Evolutionary conservation across 2,797 vertebrate species (phyloP).

Genomic region (Lithobates sylvaticus): DNA sequence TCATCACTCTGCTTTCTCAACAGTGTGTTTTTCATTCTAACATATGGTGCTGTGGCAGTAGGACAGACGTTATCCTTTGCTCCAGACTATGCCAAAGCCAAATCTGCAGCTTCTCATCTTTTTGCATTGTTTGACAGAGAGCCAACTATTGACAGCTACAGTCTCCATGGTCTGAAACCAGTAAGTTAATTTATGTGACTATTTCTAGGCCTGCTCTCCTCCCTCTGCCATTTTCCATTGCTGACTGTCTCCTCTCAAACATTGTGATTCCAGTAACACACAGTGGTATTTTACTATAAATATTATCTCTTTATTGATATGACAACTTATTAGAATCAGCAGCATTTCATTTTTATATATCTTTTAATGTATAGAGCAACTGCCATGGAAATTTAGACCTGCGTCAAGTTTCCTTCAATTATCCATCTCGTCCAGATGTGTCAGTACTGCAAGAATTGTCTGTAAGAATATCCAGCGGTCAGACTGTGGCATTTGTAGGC

Average conservation of each 20-base stretch:
- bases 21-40: constrained; percentile 69
- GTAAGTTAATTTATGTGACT: constrained; percentile 57
- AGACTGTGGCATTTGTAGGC: constrained; percentile 64
- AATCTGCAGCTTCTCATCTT: constrained; percentile 66
- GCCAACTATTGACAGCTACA: constrained; percentile 67
- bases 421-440: constrained; percentile 60
- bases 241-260: neutral
- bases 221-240: neutral
- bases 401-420: constrained; percentile 65
- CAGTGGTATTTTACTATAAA: neutral
- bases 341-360: neutral
- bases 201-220: neutral
- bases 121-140: constrained; percentile 70
- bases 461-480: constrained; percentile 62
- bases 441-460: constrained; percentile 59
- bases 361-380: constrained; percentile 44
- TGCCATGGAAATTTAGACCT: constrained; percentile 65
- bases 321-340: neutral
- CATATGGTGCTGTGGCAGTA: constrained; percentile 68
- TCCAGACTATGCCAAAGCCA: constrained; percentile 70
- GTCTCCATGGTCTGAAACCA: constrained; percentile 64
- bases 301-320: neutral
- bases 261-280: neutral
- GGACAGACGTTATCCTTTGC: constrained; percentile 70
- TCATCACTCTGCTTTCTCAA: neutral